Evolutionary conservation across 2,888 invertebrate genomes (phyloP).

Genomic region (Xylota sylvarum): DNA sequence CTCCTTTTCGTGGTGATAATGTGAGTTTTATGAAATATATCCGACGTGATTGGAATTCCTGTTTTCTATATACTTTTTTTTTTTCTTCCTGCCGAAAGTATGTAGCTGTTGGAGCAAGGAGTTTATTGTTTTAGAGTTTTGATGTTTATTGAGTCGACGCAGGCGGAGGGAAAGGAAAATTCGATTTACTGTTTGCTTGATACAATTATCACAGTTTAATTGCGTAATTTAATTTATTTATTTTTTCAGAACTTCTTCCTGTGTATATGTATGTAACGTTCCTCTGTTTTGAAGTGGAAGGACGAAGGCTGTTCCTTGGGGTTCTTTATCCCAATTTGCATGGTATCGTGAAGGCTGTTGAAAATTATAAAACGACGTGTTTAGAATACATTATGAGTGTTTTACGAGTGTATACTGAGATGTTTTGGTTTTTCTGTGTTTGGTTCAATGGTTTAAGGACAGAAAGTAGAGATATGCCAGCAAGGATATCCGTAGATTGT

Average conservation of each 20-base stretch:
- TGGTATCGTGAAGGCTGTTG: slow-evolving; percentile 3
- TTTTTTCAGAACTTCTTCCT: not conserved
- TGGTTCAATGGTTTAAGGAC: not conserved
- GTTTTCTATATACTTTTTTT: no score
- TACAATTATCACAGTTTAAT: slow-evolving; percentile 49
- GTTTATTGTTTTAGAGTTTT: slow-evolving; percentile 21
- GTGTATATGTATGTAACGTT: not conserved
- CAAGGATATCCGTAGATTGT: not conserved
- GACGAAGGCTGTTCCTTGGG: not conserved
- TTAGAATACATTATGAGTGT: slow-evolving; percentile 28
- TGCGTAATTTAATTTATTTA: slow-evolving; percentile 4
- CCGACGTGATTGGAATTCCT: slow-evolving; percentile 73
- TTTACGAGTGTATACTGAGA: not conserved
- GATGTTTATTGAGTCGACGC: not conserved
- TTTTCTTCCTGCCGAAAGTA: not conserved
- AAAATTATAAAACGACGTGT: slow-evolving; percentile 9
- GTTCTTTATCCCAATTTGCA: slow-evolving; percentile 27
- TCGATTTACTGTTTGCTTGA: slow-evolving; percentile 15
- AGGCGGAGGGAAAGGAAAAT: not conserved
- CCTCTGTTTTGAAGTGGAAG: not conserved
- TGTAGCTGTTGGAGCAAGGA: not conserved
- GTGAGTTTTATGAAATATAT: slow-evolving; percentile 71
- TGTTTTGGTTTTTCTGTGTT: not conserved
- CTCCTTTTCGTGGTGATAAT: slow-evolving; percentile 64
- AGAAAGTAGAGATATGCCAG: not conserved